These are phyloP conservation scores for Catharus fuscescens DNA, from an alignment of 2,113 vertebrate species.

Conservation along the genomic window DNA sequence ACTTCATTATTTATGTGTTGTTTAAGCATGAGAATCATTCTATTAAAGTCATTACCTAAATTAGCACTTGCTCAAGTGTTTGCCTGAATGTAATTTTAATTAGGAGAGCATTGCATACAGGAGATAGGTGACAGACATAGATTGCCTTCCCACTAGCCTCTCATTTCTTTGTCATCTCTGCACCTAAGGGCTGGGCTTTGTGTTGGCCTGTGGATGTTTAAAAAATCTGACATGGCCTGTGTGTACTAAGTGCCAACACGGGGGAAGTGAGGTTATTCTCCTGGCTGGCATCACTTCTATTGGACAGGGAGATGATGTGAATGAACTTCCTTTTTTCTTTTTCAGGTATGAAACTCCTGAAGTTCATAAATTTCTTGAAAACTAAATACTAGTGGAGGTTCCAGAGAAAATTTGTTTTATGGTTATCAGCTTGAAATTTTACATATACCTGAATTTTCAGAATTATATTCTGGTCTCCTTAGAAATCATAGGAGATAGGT, in stretches of 20 bases:
- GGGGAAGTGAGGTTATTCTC: accelerated
- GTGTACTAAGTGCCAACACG: neutral
- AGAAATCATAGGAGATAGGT: neutral
- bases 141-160: neutral
- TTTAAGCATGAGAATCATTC: neutral
- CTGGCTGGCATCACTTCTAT: neutral
- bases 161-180: neutral
- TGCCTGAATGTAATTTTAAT: neutral
- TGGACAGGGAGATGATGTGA: neutral
- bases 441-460: neutral
- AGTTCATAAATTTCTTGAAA: neutral
- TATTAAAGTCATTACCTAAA: neutral
- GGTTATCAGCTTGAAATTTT: neutral
- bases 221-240: neutral
- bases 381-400: neutral
- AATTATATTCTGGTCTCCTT: neutral
- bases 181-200: neutral
- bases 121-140: neutral
- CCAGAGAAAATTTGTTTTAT: neutral
- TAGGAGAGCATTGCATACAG: neutral
- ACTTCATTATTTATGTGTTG: neutral
- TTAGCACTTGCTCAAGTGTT: neutral
- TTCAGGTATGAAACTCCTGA: neutral
- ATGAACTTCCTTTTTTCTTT: neutral
- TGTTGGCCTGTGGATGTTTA: neutral